phyloP scores from a whole-genome alignment of 2,797 vertebrate genomes.

The Artibeus jamaicensis region DNA sequence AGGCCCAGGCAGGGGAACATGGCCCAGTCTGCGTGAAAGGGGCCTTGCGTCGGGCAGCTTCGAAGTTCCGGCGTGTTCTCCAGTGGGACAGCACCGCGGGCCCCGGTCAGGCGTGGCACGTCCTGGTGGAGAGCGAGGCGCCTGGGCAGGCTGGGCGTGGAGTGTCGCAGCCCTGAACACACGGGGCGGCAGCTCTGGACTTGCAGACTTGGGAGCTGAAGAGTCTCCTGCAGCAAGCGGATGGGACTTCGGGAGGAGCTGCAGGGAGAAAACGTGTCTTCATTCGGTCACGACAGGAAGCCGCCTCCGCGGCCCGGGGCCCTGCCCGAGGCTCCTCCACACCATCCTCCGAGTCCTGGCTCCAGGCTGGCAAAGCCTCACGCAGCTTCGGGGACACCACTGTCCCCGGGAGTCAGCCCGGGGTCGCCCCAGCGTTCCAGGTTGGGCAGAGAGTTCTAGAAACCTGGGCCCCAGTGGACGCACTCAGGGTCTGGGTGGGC shows the following conservation, averaged over 20 bases:
- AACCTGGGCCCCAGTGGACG: fast-evolving
- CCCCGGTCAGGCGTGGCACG: neutral
- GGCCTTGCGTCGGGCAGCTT: neutral
- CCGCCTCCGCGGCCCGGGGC: neutral
- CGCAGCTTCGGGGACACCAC: neutral
- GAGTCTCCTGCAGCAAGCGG: conserved; percentile 66
- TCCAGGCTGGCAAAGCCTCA: conserved; percentile 39
- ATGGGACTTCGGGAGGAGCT: conserved; percentile 65
- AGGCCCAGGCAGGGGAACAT: too few species aligned
- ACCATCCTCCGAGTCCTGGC: neutral
- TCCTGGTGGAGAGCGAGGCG: fast-evolving
- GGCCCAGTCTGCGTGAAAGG: neutral
- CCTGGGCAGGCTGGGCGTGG: neutral
- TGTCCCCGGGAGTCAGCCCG: neutral
- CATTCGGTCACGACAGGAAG: conserved; percentile 59
- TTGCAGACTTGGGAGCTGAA: conserved; percentile 79
- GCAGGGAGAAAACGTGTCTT: conserved; percentile 71
- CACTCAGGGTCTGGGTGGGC: neutral
- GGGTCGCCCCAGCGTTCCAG: neutral
- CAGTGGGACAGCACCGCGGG: neutral
- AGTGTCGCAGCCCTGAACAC: conserved; percentile 64
- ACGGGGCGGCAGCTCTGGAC: conserved; percentile 67
- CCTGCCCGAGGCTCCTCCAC: neutral
- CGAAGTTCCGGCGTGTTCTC: neutral
- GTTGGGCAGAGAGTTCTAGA: neutral